These are phyloP conservation scores for Otolemur garnettii DNA, from an alignment of 2,113 vertebrate species.

Conservation along the genomic window DNA sequence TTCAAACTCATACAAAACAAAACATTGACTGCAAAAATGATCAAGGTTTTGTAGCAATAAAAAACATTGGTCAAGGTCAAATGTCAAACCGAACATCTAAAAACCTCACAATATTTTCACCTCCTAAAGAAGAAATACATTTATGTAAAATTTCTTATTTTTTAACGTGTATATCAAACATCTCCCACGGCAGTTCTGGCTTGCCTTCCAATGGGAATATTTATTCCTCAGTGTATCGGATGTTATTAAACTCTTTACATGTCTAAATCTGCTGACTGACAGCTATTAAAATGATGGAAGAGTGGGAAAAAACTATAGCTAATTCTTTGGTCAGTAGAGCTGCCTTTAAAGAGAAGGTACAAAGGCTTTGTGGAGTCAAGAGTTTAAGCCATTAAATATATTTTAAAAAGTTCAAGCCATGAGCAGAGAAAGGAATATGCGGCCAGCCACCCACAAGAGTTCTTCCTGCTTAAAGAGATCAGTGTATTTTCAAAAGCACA, in stretches of 20 bases:
- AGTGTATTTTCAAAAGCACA: not conserved
- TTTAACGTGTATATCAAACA: not conserved
- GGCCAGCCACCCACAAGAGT: conserved; percentile 26
- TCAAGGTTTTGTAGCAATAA: not conserved
- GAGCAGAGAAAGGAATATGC: not conserved
- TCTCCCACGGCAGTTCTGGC: not conserved
- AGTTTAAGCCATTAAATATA: not conserved
- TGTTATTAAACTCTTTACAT: not conserved
- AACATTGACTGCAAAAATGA: not conserved
- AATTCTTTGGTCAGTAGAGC: not conserved
- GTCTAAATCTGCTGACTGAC: not conserved
- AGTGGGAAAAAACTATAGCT: not conserved
- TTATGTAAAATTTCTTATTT: not conserved
- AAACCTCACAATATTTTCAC: conserved; percentile 1
- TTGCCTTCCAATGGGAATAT: not conserved
- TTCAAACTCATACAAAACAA: not conserved
- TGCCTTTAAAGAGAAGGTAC: conserved; percentile 49
- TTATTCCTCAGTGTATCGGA: not conserved
- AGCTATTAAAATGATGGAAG: not conserved
- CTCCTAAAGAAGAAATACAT: conserved; percentile 27
- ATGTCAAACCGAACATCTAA: not conserved
- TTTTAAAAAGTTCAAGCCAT: too few relatives aligned
- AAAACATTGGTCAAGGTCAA: conserved; percentile 4
- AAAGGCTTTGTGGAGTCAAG: not conserved
- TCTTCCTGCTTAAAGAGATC: conserved; percentile 72